Percentiles rank a stretch among this genome's conserved stretches.
These are phyloP conservation scores for Anthopleura sola DNA, from an alignment of 64 coral and sea anemone species.

Conservation along the genomic window DNA sequence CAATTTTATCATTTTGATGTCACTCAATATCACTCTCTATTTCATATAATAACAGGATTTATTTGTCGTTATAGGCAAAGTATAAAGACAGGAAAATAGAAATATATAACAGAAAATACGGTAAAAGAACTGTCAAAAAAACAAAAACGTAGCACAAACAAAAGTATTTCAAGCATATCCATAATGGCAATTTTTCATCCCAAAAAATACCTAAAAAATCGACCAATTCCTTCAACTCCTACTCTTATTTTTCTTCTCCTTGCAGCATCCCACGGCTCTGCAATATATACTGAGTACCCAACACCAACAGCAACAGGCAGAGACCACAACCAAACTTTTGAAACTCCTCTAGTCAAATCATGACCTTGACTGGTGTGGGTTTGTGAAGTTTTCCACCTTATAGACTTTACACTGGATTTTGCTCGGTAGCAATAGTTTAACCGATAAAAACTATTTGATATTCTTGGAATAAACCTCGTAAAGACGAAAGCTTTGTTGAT, in stretches of 20 bases:
- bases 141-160: no score
- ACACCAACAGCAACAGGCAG: neutral
- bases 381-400: neutral
- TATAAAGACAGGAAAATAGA: no score
- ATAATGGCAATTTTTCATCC: no score
- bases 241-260: slow-evolving; percentile 78
- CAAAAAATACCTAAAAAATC: slow-evolving; percentile 94
- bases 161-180: no score
- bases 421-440: neutral
- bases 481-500: neutral
- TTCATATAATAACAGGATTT: no score
- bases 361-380: neutral
- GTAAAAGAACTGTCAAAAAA: no score
- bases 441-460: neutral
- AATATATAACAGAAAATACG: no score
- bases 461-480: neutral
- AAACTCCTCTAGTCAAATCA: neutral
- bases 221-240: slow-evolving; percentile 61
- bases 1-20: no score
- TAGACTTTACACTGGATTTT: neutral
- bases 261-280: slow-evolving; percentile 53
- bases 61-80: no score
- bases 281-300: slow-evolving; percentile 18
- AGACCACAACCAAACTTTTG: neutral
- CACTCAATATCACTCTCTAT: no score